Conservation (phyloP, 2,797 vertebrate species). For the Galagoides demidoff region DNA sequence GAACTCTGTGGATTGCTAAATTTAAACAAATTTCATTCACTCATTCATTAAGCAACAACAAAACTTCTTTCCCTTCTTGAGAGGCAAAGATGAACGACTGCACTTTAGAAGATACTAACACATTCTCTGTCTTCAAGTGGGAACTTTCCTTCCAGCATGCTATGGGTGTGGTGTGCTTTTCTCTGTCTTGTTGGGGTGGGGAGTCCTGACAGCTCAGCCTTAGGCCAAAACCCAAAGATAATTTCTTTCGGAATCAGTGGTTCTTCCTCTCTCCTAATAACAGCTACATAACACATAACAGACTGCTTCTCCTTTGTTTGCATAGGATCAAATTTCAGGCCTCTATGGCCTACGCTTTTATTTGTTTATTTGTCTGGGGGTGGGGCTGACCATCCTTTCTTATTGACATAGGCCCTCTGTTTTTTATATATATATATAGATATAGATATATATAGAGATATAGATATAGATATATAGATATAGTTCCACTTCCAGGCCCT, state of each 20-base stretch:
- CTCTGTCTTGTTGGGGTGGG: neutral
- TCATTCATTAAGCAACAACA: neutral
- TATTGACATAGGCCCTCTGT: neutral
- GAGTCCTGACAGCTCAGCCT: neutral
- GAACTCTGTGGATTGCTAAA: neutral
- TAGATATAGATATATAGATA: neutral
- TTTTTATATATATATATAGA: neutral
- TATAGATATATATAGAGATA: too few relatives aligned
- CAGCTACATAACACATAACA: neutral
- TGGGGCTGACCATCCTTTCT: neutral
- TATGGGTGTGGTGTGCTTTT: neutral
- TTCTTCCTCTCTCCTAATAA: neutral
- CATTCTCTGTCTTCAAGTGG: neutral
- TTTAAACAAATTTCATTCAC: neutral
- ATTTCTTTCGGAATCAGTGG: neutral
- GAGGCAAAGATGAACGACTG: neutral
- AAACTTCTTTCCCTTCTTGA: neutral
- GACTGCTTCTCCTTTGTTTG: neutral
- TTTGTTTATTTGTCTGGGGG: neutral
- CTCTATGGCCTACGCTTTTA: neutral
- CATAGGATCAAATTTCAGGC: neutral
- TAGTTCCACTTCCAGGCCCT: neutral
- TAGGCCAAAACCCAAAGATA: neutral
- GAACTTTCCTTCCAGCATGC: neutral
- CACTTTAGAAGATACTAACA: neutral